Evolutionary conservation across 2,888 invertebrate species (phyloP), one percentile per base, ranked within the genome.

Genomic region (Gastracanthus pulcherrimus): DNA sequence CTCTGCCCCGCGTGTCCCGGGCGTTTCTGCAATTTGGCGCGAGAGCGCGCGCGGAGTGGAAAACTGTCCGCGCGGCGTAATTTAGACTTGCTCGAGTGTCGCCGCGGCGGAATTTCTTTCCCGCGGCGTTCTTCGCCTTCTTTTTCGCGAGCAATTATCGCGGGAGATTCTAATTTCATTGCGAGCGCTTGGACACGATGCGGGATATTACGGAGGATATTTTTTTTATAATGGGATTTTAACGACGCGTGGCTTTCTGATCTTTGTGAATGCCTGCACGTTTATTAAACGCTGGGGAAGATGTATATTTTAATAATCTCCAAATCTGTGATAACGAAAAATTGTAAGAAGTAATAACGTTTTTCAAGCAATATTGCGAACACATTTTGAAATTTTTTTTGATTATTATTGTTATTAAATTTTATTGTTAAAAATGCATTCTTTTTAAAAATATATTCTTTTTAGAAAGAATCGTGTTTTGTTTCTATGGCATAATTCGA

Each of bases 11-110:
- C 0, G 13, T 36, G 66, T 66, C 67, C 60, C 76, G 45, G 45
- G 70, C 76, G 36, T 77, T 76, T 77, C 69, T 70, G 76, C 62
- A 77, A 77, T 70, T 77, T 77, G 67, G 76, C 74, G 29, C n/a
- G 72, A 31, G n/a, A 9, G 16, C 69, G 16, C 29, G 69, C 58
- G 29, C 26, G 66, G 41, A 23, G 51, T 48, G 64, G 48, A 75
- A 75, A 77, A 76, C 55, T 51, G 76, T 66, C 60, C 9, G 64
- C 64, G 11, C 69, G n/a, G 6, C 48, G 69, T 66, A 72, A 79
- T 79, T 79, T 66, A 38, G 75, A 75, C 66, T 74, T 19, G 71
- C 38, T 4, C 45, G 41, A 29, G 16, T 36, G 70, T 23, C 19
- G 19, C 36, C 38, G 13, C 23, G 23, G 29, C 74, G n/a, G n/a